phyloP scores from a whole-genome alignment of 2,888 invertebrate genomes.

The Polyommatus icarus region DNA sequence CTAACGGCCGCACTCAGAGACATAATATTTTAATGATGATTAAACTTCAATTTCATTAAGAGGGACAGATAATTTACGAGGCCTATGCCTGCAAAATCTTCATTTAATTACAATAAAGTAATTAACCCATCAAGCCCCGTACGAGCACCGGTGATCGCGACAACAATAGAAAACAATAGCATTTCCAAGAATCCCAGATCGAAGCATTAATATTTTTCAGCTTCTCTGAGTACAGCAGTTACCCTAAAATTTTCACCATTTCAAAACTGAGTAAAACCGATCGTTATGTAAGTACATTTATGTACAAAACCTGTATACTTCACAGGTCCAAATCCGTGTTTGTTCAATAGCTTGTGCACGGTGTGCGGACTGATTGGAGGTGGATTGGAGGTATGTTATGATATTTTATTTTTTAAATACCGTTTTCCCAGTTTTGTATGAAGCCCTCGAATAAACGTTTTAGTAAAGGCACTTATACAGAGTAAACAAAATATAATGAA shows the following conservation, averaged over 20 bases:
- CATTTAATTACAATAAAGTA: too few relatives aligned
- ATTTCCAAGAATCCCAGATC: too few relatives aligned
- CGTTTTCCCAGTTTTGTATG: background rate
- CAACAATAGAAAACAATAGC: too few relatives aligned
- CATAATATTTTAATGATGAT: too few relatives aligned
- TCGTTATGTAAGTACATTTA: background rate
- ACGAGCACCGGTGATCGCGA: too few relatives aligned
- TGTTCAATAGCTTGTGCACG: constrained; percentile 18
- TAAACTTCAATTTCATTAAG: too few relatives aligned
- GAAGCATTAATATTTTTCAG: too few relatives aligned
- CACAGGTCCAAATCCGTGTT: constrained; percentile 17
- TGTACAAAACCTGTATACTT: constrained; percentile 1
- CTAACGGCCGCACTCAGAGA: too few relatives aligned
- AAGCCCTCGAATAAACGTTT: background rate
- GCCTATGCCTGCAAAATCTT: too few relatives aligned
- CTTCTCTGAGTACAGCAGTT: too few relatives aligned
- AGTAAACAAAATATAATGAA: background rate
- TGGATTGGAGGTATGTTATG: constrained; percentile 12
- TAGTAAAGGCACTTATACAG: background rate
- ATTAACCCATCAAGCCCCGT: too few relatives aligned
- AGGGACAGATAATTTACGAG: too few relatives aligned
- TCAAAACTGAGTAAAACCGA: background rate
- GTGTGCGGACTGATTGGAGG: constrained; percentile 13
- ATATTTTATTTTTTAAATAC: background rate
- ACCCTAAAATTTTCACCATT: background rate